Evolutionary conservation across 2,797 vertebrate species (phyloP).

Genomic region (Anas bernieri): DNA sequence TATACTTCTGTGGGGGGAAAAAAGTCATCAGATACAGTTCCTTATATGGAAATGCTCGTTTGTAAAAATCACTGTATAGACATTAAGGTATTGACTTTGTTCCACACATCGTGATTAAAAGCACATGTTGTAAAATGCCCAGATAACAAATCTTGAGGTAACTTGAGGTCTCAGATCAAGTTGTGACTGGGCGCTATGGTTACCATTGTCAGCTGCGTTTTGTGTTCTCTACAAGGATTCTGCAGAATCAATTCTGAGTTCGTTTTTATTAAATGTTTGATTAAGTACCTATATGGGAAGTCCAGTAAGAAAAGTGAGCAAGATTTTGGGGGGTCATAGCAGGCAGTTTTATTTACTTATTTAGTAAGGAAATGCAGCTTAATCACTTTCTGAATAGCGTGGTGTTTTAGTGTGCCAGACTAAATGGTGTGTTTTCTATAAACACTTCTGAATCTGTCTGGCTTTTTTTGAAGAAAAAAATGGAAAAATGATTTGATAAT

Average conservation of each 20-base stretch:
- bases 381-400: neutral
- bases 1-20: neutral
- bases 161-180: neutral
- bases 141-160: neutral
- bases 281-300: neutral
- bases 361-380: neutral
- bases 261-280: neutral
- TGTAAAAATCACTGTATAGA: neutral
- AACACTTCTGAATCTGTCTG: neutral
- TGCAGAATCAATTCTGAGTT: neutral
- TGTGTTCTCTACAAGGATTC: neutral
- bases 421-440: neutral
- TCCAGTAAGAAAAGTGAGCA: neutral
- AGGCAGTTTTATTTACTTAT: neutral
- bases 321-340: neutral
- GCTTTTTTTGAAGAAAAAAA: neutral
- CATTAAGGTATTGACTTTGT: neutral
- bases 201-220: fast-evolving
- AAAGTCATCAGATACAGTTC: fast-evolving
- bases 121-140: neutral
- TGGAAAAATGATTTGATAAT: neutral
- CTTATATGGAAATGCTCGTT: neutral
- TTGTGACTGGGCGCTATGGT: neutral
- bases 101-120: neutral
- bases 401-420: neutral